phyloP scores from a whole-genome alignment of 2,797 vertebrate species.

The Pyrocephalus nanus region DNA sequence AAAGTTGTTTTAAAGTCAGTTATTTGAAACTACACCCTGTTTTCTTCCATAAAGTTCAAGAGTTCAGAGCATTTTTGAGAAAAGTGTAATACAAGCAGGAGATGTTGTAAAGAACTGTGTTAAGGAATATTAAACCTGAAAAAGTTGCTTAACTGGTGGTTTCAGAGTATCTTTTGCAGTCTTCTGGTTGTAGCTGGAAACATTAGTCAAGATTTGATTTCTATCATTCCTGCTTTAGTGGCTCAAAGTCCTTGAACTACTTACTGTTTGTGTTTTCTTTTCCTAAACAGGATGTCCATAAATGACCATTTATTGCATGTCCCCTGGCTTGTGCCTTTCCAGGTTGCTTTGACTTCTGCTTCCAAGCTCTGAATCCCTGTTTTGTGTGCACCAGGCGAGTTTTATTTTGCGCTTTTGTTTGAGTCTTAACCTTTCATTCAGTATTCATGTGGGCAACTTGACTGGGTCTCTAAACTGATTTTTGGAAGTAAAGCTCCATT shows the following conservation, averaged over 20 bases:
- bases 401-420: not conserved
- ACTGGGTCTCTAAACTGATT: not conserved
- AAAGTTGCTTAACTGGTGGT: not conserved
- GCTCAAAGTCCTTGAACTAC: not conserved
- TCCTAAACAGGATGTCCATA: not conserved
- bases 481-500: not conserved
- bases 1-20: not conserved
- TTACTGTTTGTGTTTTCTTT: not conserved
- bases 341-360: not conserved
- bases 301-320: not conserved
- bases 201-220: not conserved
- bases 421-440: not conserved
- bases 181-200: not conserved
- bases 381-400: not conserved
- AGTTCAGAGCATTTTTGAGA: not conserved
- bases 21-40: not conserved
- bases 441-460: not conserved
- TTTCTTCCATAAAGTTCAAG: not conserved
- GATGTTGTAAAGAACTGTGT: not conserved
- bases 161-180: not conserved
- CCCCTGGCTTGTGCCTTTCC: not conserved
- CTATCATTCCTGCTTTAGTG: not conserved
- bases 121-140: not conserved
- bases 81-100: not conserved
- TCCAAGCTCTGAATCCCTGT: not conserved